A percentile compares a stretch with the other conserved stretches of the same genome.
These are phyloP conservation scores for Leptura quadrifasciata DNA, from an alignment of 2,888 invertebrate genomes.

Conservation along the genomic window DNA sequence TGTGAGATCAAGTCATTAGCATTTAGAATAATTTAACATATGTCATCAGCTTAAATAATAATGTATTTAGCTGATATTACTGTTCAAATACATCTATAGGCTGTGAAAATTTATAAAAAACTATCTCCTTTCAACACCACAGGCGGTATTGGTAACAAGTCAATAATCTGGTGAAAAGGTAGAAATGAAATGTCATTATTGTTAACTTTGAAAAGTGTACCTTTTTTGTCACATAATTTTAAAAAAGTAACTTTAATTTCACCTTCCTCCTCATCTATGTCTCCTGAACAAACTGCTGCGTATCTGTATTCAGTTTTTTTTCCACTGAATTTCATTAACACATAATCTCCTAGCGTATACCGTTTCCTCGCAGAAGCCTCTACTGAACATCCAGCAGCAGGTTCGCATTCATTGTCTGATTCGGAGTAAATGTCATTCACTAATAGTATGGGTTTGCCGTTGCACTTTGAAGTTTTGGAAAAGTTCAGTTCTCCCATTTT, in stretches of 20 bases:
- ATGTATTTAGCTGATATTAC: too few species aligned
- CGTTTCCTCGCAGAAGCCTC: neutral
- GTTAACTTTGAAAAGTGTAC: neutral
- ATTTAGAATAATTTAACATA: too few species aligned
- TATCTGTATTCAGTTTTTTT: constrained; percentile 25
- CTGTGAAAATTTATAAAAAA: neutral
- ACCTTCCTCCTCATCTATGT: constrained; percentile 16
- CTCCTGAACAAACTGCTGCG: neutral
- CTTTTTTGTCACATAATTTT: neutral
- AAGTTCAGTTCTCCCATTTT: neutral
- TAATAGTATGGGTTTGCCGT: neutral
- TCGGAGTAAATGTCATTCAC: neutral
- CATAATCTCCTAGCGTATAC: neutral
- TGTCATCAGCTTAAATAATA: too few species aligned
- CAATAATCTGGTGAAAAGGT: neutral
- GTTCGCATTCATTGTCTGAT: neutral
- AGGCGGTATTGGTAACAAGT: neutral
- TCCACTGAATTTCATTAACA: neutral
- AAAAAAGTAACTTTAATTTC: constrained; percentile 17
- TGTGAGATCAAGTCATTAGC: too few species aligned
- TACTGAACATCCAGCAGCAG: neutral
- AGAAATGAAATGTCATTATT: neutral
- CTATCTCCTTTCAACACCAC: neutral
- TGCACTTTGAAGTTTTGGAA: neutral
- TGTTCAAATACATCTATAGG: neutral